phyloP scores from a whole-genome alignment of 2,797 vertebrate species.

The Coilia nasus region DNA sequence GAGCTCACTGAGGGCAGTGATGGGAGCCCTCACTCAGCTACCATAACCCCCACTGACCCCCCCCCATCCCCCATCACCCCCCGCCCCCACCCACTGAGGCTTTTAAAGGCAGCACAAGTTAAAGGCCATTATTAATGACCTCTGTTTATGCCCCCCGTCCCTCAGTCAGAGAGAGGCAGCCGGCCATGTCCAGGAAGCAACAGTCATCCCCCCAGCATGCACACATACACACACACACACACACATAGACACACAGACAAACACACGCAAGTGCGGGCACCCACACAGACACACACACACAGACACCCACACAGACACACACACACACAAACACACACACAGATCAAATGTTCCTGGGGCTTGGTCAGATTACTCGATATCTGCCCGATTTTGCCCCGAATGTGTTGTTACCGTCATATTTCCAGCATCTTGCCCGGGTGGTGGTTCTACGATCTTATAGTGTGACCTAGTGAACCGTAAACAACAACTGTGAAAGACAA shows the following conservation, averaged over 20 bases:
- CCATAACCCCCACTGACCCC: not conserved
- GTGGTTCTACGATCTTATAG: too few relatives aligned
- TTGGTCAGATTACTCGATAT: too few relatives aligned
- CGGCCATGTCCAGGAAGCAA: not conserved
- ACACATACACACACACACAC: constrained; percentile 28
- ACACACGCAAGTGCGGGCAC: constrained; percentile 21
- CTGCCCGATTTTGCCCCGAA: too few relatives aligned
- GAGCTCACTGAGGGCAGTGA: not conserved
- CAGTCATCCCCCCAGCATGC: not conserved
- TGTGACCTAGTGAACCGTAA: too few relatives aligned
- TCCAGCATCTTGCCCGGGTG: too few relatives aligned
- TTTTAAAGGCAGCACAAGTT: constrained; percentile 2
- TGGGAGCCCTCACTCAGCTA: not conserved
- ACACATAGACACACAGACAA: not conserved
- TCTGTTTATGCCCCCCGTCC: not conserved
- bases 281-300: constrained; percentile 27
- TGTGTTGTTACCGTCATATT: too few relatives aligned
- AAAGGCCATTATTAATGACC: constrained; percentile 14
- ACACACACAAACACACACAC: constrained; percentile 15
- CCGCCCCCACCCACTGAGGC: not conserved
- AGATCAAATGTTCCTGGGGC: not conserved
- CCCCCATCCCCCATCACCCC: not conserved
- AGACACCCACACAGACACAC: constrained; percentile 27
- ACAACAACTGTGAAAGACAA: not conserved
- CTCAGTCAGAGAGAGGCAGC: not conserved